These are phyloP conservation scores for Zele albiditarsus DNA, from an alignment of 2,888 invertebrate species.

Conservation along the genomic window DNA sequence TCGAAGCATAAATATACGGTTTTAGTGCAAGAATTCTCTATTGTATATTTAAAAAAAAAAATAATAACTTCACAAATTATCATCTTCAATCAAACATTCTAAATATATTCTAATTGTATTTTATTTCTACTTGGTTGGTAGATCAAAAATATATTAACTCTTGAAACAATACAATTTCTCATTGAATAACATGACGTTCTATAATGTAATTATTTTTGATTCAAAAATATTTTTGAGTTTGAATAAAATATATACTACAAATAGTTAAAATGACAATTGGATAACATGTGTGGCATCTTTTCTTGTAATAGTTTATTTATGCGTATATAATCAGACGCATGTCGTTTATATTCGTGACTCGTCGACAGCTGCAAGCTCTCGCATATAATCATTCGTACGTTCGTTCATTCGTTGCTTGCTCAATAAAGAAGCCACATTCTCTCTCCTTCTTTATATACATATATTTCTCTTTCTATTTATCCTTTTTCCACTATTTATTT, in stretches of 20 bases:
- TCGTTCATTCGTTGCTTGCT: constrained; percentile 60
- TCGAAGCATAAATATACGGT: too few relatives aligned
- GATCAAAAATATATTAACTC: too few relatives aligned
- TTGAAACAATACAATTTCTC: too few relatives aligned
- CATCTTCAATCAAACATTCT: too few relatives aligned
- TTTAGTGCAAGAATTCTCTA: too few relatives aligned
- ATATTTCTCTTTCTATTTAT: constrained; percentile 12
- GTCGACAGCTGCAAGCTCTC: constrained; percentile 34
- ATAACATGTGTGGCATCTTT: constrained; percentile 29
- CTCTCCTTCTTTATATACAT: neutral
- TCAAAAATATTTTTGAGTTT: too few relatives aligned
- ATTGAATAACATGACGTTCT: too few relatives aligned
- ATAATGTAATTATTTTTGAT: too few relatives aligned
- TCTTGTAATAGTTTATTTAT: constrained; percentile 38
- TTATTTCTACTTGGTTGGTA: too few relatives aligned
- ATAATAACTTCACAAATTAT: too few relatives aligned
- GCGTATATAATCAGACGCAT: constrained; percentile 38
- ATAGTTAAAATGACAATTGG: constrained; percentile 9
- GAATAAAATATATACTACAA: neutral
- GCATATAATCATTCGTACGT: constrained; percentile 56
- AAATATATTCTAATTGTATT: too few relatives aligned
- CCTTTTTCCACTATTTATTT: constrained; percentile 10
- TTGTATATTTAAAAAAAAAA: too few relatives aligned
- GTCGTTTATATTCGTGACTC: constrained; percentile 36
- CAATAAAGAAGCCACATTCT: constrained; percentile 34